Base-by-base conservation (phyloP, 2,113 vertebrate species). In the Hippocampus barbouri region DNA sequence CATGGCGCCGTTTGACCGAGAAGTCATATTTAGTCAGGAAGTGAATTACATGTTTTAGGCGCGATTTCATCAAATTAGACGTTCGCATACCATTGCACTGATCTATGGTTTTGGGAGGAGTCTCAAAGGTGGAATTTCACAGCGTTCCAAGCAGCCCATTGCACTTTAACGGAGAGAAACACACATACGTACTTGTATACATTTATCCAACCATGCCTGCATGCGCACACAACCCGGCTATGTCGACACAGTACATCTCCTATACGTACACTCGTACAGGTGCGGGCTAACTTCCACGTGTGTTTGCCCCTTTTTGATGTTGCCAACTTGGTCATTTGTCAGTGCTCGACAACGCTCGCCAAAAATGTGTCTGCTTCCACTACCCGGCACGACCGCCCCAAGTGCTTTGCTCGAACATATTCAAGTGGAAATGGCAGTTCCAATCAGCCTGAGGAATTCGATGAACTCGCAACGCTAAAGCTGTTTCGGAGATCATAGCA, bases 51-150 rank as follows among this genome's bases (percentile, higher is more conserved):
- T 25, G 21, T 45, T 45, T 43, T 74, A 76, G 61, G 66, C 70
- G 74, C 66, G 56, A 72, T 84, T 85, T 68, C 51, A 72, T 83
- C 73, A 70, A 68, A 8, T n/a, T 54, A 15, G n/a, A 30, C 73
- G 59, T 56, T 68, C 74, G 75, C 57, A 40, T 77, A 78, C 45
- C n/a, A 30, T 73, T 70, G 68, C 68, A 60, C 25, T 60, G 20
- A 3, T 70, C 30, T 15, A 38, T 27, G 75, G 74, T 80, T 83
- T 77, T 15, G 70, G 81, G 70, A 67, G 78, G 79, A 65, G 64
- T 66, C 64, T 78, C 23, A 53, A 70, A 66, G 68, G 70, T 70
- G 77, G 82, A 84, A 88, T 89, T 89, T 88, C 84, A 83, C 81
- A 86, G 85, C 64, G 72, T 10, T 62, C 57, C 20, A 73, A 77